phyloP scores from a whole-genome alignment of 2,113 vertebrate species.

The Turnix velox region DNA sequence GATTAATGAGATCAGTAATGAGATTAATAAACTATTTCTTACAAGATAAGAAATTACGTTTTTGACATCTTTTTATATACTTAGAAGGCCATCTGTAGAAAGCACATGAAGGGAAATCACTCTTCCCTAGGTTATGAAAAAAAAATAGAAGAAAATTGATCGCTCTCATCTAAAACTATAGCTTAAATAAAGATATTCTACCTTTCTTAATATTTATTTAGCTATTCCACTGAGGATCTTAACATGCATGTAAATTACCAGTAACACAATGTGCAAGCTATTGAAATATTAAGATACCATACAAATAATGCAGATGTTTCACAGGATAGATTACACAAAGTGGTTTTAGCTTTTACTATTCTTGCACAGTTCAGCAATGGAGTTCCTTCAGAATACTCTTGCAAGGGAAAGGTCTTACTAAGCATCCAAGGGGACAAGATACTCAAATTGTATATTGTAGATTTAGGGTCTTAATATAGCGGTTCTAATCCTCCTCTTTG shows the following conservation, averaged over 20 bases:
- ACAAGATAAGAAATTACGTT: background rate
- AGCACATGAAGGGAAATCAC: background rate
- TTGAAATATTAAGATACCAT: background rate
- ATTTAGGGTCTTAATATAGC: background rate
- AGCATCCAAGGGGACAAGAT: background rate
- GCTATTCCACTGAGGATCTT: background rate
- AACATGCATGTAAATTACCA: background rate
- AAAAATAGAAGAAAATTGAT: background rate
- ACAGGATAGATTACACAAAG: background rate
- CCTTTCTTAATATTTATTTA: background rate
- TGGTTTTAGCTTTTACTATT: background rate
- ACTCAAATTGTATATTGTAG: background rate
- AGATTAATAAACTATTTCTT: background rate
- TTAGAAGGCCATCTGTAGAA: background rate
- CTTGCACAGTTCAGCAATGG: background rate
- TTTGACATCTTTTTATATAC: background rate
- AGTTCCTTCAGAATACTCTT: background rate
- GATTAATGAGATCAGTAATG: too few species aligned
- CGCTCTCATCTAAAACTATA: background rate
- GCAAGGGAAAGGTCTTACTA: background rate
- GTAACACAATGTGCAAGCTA: background rate
- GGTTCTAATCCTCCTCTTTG: background rate
- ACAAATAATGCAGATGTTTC: fast-evolving
- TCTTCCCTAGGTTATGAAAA: background rate
- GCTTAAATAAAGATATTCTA: background rate